Conservation (phyloP, 2,113 vertebrate genomes). For the Caracal caracal region DNA sequence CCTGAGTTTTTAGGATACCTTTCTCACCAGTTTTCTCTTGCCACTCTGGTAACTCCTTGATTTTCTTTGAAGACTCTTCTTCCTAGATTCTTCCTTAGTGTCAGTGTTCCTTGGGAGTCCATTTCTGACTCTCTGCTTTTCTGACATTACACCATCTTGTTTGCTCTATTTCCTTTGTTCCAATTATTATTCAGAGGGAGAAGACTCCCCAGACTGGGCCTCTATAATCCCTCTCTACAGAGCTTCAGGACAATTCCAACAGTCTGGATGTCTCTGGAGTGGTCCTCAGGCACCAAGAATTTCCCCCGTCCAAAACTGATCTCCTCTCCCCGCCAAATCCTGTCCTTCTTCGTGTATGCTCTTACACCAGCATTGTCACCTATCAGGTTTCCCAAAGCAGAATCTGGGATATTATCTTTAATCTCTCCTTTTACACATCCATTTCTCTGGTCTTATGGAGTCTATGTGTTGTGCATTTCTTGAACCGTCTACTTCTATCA, state of each 20-base stretch:
- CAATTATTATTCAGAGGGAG: background rate
- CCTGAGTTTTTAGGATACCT: background rate
- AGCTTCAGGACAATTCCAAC: background rate
- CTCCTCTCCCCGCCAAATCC: background rate
- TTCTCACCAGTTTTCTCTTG: background rate
- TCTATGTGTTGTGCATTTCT: background rate
- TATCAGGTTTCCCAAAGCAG: background rate
- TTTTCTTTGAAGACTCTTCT: background rate
- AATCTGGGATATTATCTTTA: background rate
- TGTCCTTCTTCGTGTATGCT: background rate
- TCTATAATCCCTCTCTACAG: background rate
- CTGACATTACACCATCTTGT: background rate
- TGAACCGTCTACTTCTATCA: background rate
- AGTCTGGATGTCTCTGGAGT: background rate
- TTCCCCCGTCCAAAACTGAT: background rate
- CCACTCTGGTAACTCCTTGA: background rate
- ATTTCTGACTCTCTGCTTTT: background rate
- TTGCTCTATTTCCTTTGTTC: background rate
- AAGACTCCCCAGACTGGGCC: background rate
- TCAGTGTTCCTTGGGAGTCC: background rate
- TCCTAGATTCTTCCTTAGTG: background rate
- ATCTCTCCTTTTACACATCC: background rate
- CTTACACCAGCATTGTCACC: background rate
- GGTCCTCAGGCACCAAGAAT: background rate
- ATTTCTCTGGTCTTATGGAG: background rate